Evolutionary conservation across 2,113 vertebrate genomes (phyloP), one percentile per base, ranked within the genome.

Genomic region (Siniperca knerii): DNA sequence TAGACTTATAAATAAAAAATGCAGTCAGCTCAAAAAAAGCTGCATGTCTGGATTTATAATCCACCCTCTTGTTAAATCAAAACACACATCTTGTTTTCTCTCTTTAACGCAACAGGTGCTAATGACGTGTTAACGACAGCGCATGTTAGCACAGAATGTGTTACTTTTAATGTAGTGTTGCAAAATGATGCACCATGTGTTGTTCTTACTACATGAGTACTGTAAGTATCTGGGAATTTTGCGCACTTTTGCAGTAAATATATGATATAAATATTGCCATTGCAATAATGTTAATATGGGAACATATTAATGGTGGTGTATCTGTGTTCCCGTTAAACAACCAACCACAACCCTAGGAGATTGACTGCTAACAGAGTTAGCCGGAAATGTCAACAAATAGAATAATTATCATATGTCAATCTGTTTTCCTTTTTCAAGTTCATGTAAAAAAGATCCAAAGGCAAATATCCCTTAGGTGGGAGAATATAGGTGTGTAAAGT

Each of bases 301-400:
- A 64, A 70, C 57, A 55, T 54, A 33, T 21, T 69, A 6, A n/a
- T 29, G 6, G 3, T n/a, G 11, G 29, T 48, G 23, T 79, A 55
- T 37, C 25, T 16, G 33, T 73, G 54, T 57, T 81, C 75, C 13
- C 18, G 67, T 74, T 35, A 65, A 50, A 60, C 21, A 57, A 46
- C 48, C 61, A 81, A 62, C 42, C 33, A 50, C 71, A 72, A 25
- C 52, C 35, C 33, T 8, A 11, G 21, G 46, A 48, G 64, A 35
- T 3, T 60, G 23, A 18, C 2, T 46, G 62, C 6, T 61, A 73
- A 69, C 12, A 86, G 3, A 81, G 25, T 68, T 67, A 40, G 84
- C 20, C 8, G 7, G 37, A 82, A 77, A 87, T 52, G 44, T 85
- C 80, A 86, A 89, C 62, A 64, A 40, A 71, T 2, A 44, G 5